Evolutionary conservation across 2,113 vertebrate genomes (phyloP), one percentile per base, ranked within the genome.

Genomic region (Psittacula cyanocephala): DNA sequence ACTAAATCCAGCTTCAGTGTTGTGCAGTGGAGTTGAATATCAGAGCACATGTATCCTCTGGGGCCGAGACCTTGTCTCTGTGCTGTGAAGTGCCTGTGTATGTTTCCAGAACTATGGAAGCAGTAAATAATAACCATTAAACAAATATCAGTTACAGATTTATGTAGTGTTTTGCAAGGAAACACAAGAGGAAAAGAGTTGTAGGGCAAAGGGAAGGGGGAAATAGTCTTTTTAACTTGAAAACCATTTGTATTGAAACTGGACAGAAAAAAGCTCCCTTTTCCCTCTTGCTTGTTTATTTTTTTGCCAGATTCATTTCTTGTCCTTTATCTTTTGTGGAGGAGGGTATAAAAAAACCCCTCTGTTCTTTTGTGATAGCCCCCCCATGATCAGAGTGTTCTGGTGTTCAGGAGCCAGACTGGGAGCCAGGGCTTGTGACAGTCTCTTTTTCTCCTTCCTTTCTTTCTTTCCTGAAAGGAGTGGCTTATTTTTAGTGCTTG

Each of bases 201-300:
- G 37, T 37, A 35, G 81, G 62, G 70, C 67, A 70, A 69, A 80
- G 27, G 46, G 79, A 80, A 37, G 35, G 43, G 31, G 77, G 53
- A 75, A 91, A 70, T 24, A 27, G 29, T 55, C 24, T 60, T 86
- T 82, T 91, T 71, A 67, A 63, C n/a, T 82, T 74, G 76, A 53
- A 86, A 93, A 91, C 28, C 43, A 28, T 88, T 95, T 80, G 31
- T 62, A 22, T 77, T 93, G 94, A 88, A 90, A 86, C 53, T 0
- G 3, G 63, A 52, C 47, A 43, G 83, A 81, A 81, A 81, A 83
- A 82, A 63, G 17, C 31, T 93, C 55, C 44, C 37, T 86, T 82
- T 91, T 69, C 47, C 49, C 33, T 89, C 11, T 1, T 70, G 11
- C 68, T 39, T 87, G 52, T 93, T 95, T 88, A 62, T 70, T 92